Base-by-base conservation (phyloP, 2,797 vertebrate species). In the Periparus ater region DNA sequence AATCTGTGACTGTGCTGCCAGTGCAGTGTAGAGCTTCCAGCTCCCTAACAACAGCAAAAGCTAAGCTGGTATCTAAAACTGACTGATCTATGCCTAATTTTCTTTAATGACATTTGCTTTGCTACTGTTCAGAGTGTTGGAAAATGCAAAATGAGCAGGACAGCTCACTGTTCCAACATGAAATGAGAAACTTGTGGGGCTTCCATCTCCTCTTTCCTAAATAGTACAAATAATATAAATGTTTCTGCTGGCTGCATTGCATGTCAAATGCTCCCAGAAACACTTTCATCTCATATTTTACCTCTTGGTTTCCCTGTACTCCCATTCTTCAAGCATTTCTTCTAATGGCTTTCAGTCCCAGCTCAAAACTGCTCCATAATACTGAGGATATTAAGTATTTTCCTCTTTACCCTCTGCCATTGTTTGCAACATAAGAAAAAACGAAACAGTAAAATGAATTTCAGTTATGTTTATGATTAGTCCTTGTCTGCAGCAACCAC, bases 391-490 rank as follows among this genome's bases (percentile, higher is more conserved):
- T 53, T 74, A 71, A 95, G 40, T 65, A 6, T 83, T 81, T 79
- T 86, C 42, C 50, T 62, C 40, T 79, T 44, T 78, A 67, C 87
- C 26, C 67, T 77, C 34, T 68, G 44, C 54, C 48, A n/a, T 96
- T 91, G 57, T 97, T 94, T 58, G 45, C 66, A 78, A 75, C 68
- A 26, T 83, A 51, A 88, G 92, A 88, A 75, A 88, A 85, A 17
- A 17, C 38, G 13, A 42, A 42, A 42, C 42, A 85, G 62, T 47
- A 29, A 88, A 91, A 70, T 94, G 95, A 94, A 94, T 97, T 97
- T 96, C 91, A 66, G 79, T 84, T 83, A 82, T 1, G 1, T 97
- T 97, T 97, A 91, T 88, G 93, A 93, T 97, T 86, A 91, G 94
- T 93, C 89, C 94, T 96, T 4, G 1, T 93, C 81, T 95, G 55